A percentile compares a stretch with the other conserved stretches of the same genome.
phyloP scores from a whole-genome alignment of 1,140 invertebrate genomes.

The Drosophila guanche region DNA sequence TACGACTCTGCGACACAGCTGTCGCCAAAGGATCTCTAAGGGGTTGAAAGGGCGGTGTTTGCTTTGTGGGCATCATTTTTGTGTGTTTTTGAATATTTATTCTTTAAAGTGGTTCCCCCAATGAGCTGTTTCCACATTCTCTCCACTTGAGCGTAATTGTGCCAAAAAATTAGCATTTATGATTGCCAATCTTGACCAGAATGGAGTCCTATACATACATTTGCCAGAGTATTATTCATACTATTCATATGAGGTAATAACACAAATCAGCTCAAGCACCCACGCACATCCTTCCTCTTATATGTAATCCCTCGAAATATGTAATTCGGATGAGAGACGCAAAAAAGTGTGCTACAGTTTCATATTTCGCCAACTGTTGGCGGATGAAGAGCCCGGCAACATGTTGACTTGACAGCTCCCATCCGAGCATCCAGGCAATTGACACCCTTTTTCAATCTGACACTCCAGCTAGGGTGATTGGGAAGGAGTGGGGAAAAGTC shows the following conservation, averaged over 20 bases:
- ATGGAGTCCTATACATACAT: slow-evolving; percentile 49
- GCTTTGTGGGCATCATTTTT: slow-evolving; percentile 33
- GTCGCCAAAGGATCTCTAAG: slow-evolving; percentile 44
- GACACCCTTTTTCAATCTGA: slow-evolving; percentile 73
- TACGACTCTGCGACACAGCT: slow-evolving; percentile 56
- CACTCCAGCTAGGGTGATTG: slow-evolving; percentile 2
- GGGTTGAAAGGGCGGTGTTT: slow-evolving; percentile 40
- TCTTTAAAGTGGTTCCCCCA: slow-evolving; percentile 11
- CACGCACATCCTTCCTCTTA: not conserved
- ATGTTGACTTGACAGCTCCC: slow-evolving; percentile 73
- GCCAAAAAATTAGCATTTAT: slow-evolving; percentile 49
- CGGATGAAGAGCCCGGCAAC: slow-evolving; percentile 58
- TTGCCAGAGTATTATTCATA: slow-evolving; percentile 12
- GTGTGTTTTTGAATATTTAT: slow-evolving; percentile 16
- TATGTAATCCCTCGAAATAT: slow-evolving; percentile 10
- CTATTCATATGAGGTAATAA: slow-evolving; percentile 43
- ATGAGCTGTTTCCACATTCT: not conserved
- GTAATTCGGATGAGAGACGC: slow-evolving; percentile 20
- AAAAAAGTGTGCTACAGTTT: slow-evolving; percentile 43
- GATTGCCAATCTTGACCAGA: slow-evolving; percentile 23
- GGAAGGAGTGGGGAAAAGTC: not conserved
- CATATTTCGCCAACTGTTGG: slow-evolving; percentile 69
- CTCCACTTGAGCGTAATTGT: slow-evolving; percentile 7
- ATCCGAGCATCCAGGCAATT: slow-evolving; percentile 66
- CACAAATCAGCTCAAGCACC: slow-evolving; percentile 12